A percentile compares a stretch with the other conserved stretches of the same genome.
phyloP scores from a whole-genome alignment of 2,113 vertebrate species.

The Noturus placidus region DNA sequence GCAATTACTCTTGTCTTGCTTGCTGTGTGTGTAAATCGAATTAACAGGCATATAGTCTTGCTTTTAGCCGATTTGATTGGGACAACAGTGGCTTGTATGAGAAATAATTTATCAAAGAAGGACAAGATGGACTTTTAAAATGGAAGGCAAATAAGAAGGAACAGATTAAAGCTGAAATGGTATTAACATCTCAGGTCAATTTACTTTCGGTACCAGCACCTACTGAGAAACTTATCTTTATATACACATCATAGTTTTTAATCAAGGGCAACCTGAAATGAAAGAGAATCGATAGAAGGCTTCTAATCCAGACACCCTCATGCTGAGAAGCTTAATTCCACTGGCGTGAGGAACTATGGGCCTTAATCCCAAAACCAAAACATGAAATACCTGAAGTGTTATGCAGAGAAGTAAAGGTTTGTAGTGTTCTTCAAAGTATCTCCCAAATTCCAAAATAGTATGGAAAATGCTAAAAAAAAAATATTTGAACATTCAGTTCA shows the following conservation, averaged over 20 bases:
- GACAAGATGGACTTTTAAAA: constrained; percentile 14
- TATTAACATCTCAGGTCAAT: constrained; percentile 6
- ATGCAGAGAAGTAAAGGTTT: neutral
- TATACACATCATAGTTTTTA: neutral
- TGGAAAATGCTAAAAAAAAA: too few species aligned
- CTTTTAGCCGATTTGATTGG: neutral
- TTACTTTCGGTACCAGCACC: neutral
- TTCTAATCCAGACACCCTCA: constrained; percentile 3
- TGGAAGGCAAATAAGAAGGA: constrained; percentile 11
- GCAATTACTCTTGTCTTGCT: constrained; percentile 24
- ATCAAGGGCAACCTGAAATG: constrained; percentile 9
- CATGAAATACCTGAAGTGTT: neutral
- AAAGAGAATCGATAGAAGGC: neutral
- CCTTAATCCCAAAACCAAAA: neutral
- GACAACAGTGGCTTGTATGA: neutral
- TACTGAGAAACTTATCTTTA: neutral
- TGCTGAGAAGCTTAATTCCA: constrained; percentile 1
- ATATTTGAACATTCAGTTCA: too few species aligned
- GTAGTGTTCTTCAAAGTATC: neutral
- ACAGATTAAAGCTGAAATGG: neutral
- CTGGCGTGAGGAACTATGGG: too few species aligned
- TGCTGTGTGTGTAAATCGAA: constrained; percentile 23
- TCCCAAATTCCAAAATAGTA: too few species aligned
- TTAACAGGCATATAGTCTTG: neutral
- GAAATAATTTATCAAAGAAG: neutral